Evolutionary conservation across 1,140 invertebrate genomes (phyloP), one percentile per base, ranked within the genome.

Genomic region (Steinernema khuongi): DNA sequence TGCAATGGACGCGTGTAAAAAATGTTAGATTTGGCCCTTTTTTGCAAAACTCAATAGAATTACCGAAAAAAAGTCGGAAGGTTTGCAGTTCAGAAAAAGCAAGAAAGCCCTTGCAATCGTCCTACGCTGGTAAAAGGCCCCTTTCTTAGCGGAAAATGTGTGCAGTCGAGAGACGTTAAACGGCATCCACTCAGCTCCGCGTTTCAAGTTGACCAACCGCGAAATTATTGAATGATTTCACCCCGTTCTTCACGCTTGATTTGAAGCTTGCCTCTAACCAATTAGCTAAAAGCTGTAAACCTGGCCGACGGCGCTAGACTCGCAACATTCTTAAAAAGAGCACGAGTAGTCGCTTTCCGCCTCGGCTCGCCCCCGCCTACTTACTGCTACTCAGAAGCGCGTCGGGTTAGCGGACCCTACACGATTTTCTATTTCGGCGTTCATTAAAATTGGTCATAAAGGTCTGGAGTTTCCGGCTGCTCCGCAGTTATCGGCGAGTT

Each of bases 241-340:
- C 26, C 26, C 22, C 26, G 26, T 60, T 60, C 14, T 4, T 7
- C 26, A 60, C 50, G 50, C 50, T 22, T 60, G 7, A 60, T 22
- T 7, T 60, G 50, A 60, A 60, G 19, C 50, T 22, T 60, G 50
- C 50, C 50, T 7, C 11, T 7, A 11, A 26, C 7, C 50, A 60
- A 60, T 60, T 60, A 60, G 22, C 50, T 60, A 60, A 60, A 60
- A 60, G 50, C 50, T 60, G 4, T 22, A 22, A 60, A 60, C 50
- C 50, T 60, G 50, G 50, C 50, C 50, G 50, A 14, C 7, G 50
- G 50, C 50, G 50, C 26, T 60, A 11, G 50, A 60, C 7, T 2
- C 11, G 26, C 50, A 22, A 60, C 50, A 60, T 60, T 60, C 19
- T 60, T 26, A 60, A 41, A 60, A 60, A 60, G 50, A 60, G 50